A percentile compares a stretch with the other conserved stretches of the same genome.
These are phyloP conservation scores for Pseudorhiza aurosa DNA, from an alignment of 30 jellyfish, hydroid and myxozoan genomes.

Conservation along the genomic window DNA sequence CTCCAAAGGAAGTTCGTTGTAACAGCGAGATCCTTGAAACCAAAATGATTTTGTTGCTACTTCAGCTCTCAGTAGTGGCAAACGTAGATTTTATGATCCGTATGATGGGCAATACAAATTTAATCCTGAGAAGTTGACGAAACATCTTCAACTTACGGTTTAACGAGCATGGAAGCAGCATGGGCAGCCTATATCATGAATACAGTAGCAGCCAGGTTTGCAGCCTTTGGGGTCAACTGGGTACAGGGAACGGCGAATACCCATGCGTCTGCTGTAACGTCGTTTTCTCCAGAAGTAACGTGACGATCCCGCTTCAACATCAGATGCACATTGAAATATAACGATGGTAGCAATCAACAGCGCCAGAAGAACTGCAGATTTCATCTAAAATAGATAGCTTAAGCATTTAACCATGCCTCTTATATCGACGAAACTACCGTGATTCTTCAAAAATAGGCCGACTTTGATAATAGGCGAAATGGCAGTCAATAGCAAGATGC, in stretches of 20 bases:
- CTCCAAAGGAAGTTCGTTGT: no score
- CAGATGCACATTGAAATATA: constrained; percentile 3
- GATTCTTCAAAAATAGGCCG: no score
- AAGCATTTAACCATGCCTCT: no score
- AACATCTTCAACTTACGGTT: background rate
- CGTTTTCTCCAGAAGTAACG: constrained; percentile 4
- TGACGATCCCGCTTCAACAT: background rate
- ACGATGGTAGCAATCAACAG: background rate
- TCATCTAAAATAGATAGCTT: no score
- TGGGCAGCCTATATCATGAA: background rate
- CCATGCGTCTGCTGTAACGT: background rate
- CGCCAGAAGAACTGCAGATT: constrained; percentile 8
- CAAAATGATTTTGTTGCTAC: no score
- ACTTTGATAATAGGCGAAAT: no score
- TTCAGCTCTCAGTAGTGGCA: no score
- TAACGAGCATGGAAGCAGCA: background rate
- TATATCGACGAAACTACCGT: no score
- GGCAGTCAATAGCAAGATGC: no score
- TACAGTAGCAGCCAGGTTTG: background rate
- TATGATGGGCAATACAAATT: background rate
- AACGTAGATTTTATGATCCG: background rate
- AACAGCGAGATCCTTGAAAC: no score
- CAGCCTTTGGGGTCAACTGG: background rate
- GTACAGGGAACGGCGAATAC: no score
- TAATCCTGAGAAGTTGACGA: background rate